These are phyloP conservation scores for Argyrosomus regius DNA, from an alignment of 2,797 vertebrate genomes.

Conservation along the genomic window DNA sequence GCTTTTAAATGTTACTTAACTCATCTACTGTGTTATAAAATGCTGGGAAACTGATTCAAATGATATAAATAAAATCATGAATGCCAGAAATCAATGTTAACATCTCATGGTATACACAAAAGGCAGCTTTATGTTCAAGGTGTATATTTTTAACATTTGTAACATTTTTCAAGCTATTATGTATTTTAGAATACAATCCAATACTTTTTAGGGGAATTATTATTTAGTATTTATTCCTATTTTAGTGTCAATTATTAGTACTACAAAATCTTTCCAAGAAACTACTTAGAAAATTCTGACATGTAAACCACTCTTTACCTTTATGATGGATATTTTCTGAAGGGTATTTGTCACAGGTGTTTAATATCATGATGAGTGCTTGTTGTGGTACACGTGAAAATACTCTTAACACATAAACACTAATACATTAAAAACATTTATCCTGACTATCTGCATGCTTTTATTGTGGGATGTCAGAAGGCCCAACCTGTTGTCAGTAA, in stretches of 20 bases:
- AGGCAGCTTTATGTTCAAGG: neutral
- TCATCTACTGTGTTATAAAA: neutral
- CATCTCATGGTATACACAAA: neutral
- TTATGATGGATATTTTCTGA: too few species aligned
- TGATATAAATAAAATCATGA: slow-evolving; percentile 9
- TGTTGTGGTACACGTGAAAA: neutral
- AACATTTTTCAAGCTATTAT: neutral
- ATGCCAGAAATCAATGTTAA: neutral
- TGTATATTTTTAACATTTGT: neutral
- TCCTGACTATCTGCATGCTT: neutral
- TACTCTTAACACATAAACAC: too few species aligned
- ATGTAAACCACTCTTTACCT: too few species aligned
- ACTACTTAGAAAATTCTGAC: too few species aligned
- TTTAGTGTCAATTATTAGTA: too few species aligned
- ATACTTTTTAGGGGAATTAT: neutral
- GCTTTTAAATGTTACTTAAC: slow-evolving; percentile 8
- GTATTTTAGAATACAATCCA: too few species aligned
- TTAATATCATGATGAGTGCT: neutral
- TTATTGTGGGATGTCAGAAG: neutral
- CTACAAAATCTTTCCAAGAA: neutral
- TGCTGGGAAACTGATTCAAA: neutral
- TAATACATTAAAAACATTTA: neutral
- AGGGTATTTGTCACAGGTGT: too few species aligned
- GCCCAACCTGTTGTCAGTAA: neutral
- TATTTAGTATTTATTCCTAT: neutral